Evolutionary conservation across 2,113 vertebrate species (phyloP).

Genomic region (Rafetus swinhoei): DNA sequence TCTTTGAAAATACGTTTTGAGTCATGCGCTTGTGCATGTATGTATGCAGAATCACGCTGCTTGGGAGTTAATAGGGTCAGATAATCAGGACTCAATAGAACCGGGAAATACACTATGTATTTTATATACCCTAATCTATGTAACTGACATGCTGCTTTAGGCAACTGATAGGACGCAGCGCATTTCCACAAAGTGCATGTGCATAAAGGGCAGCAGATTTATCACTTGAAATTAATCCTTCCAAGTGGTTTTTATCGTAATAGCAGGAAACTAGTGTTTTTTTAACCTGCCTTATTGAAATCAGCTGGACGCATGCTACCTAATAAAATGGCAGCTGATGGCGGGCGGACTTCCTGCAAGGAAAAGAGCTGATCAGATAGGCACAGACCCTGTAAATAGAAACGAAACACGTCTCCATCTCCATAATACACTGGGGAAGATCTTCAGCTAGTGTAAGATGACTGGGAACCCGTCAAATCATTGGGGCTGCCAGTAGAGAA

Average conservation of each 20-base stretch:
- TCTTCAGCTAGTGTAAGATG: background rate
- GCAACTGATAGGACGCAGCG: constrained; percentile 25
- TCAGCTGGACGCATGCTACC: constrained; percentile 78
- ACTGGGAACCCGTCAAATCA: constrained; percentile 1
- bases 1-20: constrained; percentile 1
- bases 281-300: constrained; percentile 75
- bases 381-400: constrained; percentile 21
- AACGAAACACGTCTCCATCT: constrained; percentile 56
- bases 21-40: background rate
- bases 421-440: constrained; percentile 31
- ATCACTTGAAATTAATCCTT: constrained; percentile 76
- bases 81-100: background rate
- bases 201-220: constrained; percentile 74
- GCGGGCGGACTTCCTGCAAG: constrained; percentile 74
- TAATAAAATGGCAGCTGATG: constrained; percentile 69
- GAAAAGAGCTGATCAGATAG: constrained; percentile 62
- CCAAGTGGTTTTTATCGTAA: constrained; percentile 76
- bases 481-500: constrained; percentile 7
- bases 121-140: background rate
- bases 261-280: constrained; percentile 71
- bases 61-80: background rate
- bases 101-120: background rate
- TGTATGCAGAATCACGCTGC: background rate
- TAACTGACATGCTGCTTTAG: background rate
- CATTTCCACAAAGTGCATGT: constrained; percentile 63